Evolutionary conservation across 2,797 vertebrate species (phyloP).

Genomic region (Lemur catta): DNA sequence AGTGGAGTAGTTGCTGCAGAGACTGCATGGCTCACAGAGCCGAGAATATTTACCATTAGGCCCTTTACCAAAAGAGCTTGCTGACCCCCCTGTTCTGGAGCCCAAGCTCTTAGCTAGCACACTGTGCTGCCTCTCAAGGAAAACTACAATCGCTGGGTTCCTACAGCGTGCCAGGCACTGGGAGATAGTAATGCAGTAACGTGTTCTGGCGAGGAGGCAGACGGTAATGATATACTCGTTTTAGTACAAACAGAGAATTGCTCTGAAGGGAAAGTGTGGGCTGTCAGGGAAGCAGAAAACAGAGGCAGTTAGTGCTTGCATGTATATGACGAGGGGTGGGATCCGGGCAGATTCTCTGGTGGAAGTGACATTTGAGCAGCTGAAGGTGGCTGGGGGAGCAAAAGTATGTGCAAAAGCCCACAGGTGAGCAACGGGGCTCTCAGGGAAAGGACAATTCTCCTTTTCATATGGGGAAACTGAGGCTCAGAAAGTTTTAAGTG

Average conservation of each 20-base stretch:
- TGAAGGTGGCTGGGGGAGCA: no score
- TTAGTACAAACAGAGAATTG: background rate
- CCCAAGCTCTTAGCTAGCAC: background rate
- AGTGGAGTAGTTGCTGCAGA: background rate
- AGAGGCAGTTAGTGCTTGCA: background rate
- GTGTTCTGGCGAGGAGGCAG: background rate
- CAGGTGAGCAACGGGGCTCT: no score
- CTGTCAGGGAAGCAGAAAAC: background rate
- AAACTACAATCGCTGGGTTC: background rate
- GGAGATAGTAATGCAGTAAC: background rate
- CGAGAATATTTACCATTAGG: background rate
- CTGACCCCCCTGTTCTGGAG: background rate
- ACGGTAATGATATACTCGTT: background rate
- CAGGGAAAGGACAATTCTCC: background rate
- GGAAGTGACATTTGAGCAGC: background rate
- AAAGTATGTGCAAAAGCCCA: background rate
- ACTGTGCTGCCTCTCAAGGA: background rate
- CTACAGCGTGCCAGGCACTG: accelerated
- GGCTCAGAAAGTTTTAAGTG: background rate
- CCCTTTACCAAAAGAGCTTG: background rate
- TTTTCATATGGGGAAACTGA: background rate
- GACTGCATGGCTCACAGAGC: background rate
- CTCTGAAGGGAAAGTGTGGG: background rate
- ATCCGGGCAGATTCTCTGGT: background rate
- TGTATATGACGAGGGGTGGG: accelerated